Evolutionary conservation across 2,797 vertebrate species (phyloP).

Genomic region (Pempheris klunzingeri): DNA sequence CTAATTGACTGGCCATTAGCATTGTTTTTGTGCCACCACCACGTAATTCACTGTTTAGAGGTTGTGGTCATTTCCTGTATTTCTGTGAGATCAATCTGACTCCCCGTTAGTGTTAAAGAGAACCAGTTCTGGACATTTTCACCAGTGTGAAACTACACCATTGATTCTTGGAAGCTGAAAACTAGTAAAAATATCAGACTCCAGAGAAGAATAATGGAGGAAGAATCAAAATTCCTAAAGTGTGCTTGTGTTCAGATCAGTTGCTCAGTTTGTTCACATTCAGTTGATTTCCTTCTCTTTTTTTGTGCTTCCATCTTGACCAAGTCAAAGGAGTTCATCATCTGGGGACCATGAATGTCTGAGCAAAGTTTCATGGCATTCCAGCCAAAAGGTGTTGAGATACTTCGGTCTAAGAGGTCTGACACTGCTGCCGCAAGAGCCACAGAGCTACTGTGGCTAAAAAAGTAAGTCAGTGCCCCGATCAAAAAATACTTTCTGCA

Average conservation of each 20-base stretch:
- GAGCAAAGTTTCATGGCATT: neutral
- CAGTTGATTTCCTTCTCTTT: constrained; percentile 1
- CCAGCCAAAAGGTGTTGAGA: neutral
- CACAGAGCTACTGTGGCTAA: neutral
- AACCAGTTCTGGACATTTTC: constrained; percentile 3
- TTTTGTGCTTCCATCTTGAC: too few species aligned
- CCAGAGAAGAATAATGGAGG: neutral
- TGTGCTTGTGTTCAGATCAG: neutral
- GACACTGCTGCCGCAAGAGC: neutral
- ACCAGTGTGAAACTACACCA: neutral
- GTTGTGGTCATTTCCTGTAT: too few species aligned
- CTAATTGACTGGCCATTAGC: too few species aligned
- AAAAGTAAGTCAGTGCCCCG: neutral
- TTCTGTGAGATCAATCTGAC: too few species aligned
- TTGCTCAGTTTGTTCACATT: neutral
- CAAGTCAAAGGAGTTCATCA: too few species aligned
- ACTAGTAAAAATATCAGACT: neutral
- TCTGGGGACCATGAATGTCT: neutral
- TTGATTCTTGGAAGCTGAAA: neutral
- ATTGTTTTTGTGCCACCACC: too few species aligned
- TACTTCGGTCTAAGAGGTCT: constrained; percentile 16
- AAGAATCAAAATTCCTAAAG: neutral
- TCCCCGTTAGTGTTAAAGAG: constrained; percentile 1
- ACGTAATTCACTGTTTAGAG: too few species aligned
- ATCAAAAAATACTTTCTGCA: constrained; percentile 7